phyloP scores from a whole-genome alignment of 2,113 vertebrate genomes.

The Gobius niger region DNA sequence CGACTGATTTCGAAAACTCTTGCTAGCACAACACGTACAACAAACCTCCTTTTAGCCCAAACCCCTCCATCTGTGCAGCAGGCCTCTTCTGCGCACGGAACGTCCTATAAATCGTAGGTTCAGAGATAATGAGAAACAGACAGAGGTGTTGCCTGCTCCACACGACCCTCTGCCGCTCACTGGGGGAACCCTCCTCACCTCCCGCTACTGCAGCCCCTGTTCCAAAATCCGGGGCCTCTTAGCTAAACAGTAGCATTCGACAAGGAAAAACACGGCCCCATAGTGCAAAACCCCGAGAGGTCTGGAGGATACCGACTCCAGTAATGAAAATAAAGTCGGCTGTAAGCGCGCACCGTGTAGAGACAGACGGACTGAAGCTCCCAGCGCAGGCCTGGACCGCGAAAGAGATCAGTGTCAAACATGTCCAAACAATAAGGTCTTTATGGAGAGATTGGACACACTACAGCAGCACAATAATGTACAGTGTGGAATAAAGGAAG shows the following conservation, averaged over 20 bases:
- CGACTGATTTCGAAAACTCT: constrained; percentile 36
- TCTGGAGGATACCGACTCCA: constrained; percentile 43
- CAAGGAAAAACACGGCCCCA: constrained; percentile 66
- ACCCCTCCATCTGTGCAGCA: constrained; percentile 61
- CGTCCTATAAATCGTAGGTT: constrained; percentile 40
- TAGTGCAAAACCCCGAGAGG: constrained; percentile 34
- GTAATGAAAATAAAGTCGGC: constrained; percentile 67
- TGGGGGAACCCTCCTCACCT: constrained; percentile 36
- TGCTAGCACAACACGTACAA: constrained; percentile 9
- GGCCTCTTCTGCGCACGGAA: constrained; percentile 17
- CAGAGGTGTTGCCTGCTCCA: constrained; percentile 30
- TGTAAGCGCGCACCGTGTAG: constrained; percentile 39
- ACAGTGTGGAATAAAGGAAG: constrained; percentile 18
- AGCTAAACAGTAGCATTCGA: constrained; percentile 68
- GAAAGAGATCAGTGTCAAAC: constrained; percentile 49
- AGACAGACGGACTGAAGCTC: constrained; percentile 45
- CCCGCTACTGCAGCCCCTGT: constrained; percentile 26
- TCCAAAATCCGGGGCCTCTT: constrained; percentile 23
- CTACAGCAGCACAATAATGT: constrained; percentile 18
- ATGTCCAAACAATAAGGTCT: constrained; percentile 52
- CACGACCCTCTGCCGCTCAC: constrained; percentile 29
- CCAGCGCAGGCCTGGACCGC: constrained; percentile 31
- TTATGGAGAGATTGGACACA: constrained; percentile 41
- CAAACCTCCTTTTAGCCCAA: constrained; percentile 26
- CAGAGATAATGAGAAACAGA: constrained; percentile 67